phyloP scores from a whole-genome alignment of 2,113 vertebrate genomes.

The Pollimyrus isidori region DNA sequence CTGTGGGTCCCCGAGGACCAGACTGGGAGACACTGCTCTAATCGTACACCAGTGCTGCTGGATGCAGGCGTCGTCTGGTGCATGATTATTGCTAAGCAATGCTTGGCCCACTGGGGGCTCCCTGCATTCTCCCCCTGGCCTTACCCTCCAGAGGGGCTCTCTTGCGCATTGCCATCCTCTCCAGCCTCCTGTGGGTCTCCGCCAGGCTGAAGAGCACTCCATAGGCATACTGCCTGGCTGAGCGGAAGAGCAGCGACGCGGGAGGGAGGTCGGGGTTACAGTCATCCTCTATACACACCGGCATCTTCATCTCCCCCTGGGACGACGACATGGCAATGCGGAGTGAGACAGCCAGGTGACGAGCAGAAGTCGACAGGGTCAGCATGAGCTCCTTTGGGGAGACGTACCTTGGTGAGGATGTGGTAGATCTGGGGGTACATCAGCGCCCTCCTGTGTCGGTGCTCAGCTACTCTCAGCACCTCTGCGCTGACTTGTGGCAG shows the following conservation, averaged over 20 bases:
- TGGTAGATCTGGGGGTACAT: constrained; percentile 91
- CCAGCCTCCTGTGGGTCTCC: constrained; percentile 76
- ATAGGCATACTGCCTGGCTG: constrained; percentile 77
- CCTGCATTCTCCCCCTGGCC: background rate
- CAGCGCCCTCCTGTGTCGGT: constrained; percentile 80
- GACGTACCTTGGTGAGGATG: constrained; percentile 78
- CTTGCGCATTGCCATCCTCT: constrained; percentile 72
- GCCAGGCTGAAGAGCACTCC: constrained; percentile 85
- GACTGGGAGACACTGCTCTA: background rate
- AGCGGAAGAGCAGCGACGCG: constrained; percentile 75
- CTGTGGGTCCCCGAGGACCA: background rate
- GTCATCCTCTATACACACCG: constrained; percentile 85
- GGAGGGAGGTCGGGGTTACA: constrained; percentile 81
- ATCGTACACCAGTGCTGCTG: background rate
- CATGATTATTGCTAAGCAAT: background rate
- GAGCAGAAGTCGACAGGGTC: background rate
- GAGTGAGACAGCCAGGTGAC: background rate
- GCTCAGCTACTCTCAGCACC: constrained; percentile 81
- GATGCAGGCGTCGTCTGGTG: background rate
- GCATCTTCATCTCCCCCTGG: constrained; percentile 88
- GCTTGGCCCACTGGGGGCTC: background rate
- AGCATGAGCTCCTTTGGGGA: background rate
- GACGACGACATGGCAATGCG: background rate
- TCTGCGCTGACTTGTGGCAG: constrained; percentile 81
- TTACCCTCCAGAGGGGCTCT: constrained; percentile 71